A percentile compares a stretch with the other conserved stretches of the same genome.
Conservation (phyloP, 2,797 vertebrate species). For the Malurus leucopterus region DNA sequence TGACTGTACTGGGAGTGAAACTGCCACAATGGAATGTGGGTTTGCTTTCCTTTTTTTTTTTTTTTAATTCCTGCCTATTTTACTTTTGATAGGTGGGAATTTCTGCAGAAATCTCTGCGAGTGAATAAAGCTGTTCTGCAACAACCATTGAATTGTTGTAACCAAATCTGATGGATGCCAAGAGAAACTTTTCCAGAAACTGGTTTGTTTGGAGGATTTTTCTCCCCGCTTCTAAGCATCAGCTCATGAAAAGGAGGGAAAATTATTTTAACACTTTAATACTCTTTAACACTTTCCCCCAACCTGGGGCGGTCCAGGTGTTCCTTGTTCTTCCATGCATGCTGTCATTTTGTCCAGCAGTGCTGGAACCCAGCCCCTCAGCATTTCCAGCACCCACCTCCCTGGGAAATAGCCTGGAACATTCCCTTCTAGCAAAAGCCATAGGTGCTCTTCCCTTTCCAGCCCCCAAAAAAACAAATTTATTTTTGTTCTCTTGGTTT, state of each 20-base stretch:
- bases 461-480: not conserved
- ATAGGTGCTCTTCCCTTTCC: fast-evolving
- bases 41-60: not conserved
- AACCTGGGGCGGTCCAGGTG: not conserved
- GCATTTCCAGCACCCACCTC: not conserved
- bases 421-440: not conserved
- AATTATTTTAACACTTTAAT: not conserved
- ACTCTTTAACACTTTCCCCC: too few relatives aligned
- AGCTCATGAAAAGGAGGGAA: not conserved
- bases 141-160: not conserved
- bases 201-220: not conserved
- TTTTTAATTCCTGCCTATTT: not conserved
- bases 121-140: not conserved
- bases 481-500: not conserved
- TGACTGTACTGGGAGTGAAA: not conserved
- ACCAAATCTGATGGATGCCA: not conserved
- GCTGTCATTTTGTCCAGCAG: not conserved
- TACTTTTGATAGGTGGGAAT: not conserved
- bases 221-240: not conserved
- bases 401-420: not conserved
- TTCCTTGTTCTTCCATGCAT: fast-evolving
- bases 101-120: not conserved
- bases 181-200: not conserved
- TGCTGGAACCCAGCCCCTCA: fast-evolving
- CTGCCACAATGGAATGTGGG: not conserved